These are phyloP conservation scores for Eulithis testata DNA, from an alignment of 2,888 invertebrate species.

Conservation along the genomic window DNA sequence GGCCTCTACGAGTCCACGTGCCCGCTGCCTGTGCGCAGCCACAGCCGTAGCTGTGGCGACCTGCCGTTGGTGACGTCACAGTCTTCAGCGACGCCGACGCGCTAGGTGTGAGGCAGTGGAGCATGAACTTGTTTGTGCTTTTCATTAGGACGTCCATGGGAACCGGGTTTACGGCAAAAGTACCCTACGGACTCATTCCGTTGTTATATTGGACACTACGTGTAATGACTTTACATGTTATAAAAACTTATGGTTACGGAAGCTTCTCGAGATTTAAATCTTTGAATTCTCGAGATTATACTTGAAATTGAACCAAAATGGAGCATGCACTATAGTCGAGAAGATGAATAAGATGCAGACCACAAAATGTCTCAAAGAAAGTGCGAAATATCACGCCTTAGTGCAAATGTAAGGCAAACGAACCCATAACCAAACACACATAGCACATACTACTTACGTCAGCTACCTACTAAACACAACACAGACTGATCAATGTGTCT, in stretches of 20 bases:
- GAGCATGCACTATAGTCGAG: not conserved
- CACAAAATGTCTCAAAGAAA: constrained; percentile 58
- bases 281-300: not conserved
- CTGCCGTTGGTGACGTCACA: constrained; percentile 71
- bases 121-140: constrained; percentile 70
- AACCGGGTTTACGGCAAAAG: constrained; percentile 56
- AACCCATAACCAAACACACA: constrained; percentile 45
- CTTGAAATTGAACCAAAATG: not conserved
- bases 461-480: constrained; percentile 7
- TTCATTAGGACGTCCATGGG: constrained; percentile 72
- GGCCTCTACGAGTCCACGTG: constrained; percentile 76
- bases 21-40: constrained; percentile 74
- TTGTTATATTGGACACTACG: constrained; percentile 5
- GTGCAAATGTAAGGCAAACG: constrained; percentile 64
- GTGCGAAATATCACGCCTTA: constrained; percentile 73
- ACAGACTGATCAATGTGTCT: constrained; percentile 20
- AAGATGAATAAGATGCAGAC: constrained; percentile 26
- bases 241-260: not conserved
- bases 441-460: constrained; percentile 31
- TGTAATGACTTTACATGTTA: not conserved
- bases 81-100: constrained; percentile 52
- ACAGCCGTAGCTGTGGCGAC: constrained; percentile 46
- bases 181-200: constrained; percentile 8
- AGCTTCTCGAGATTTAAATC: not conserved
- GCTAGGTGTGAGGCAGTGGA: constrained; percentile 62